phyloP scores from a whole-genome alignment of 2,113 vertebrate species.

The Lipophrys pholis region DNA sequence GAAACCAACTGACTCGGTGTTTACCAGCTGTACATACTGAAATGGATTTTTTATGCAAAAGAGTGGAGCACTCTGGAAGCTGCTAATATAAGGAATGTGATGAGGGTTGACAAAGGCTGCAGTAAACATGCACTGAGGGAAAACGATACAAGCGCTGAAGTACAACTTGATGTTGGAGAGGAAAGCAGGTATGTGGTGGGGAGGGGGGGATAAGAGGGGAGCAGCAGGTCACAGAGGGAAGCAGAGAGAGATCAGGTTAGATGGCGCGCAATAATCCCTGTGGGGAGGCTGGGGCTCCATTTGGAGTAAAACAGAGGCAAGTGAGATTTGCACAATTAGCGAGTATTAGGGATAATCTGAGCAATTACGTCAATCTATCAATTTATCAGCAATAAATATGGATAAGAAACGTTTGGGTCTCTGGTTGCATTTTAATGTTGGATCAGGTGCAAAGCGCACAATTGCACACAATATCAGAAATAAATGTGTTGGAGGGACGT shows the following conservation, averaged over 20 bases:
- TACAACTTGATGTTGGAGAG: slow-evolving; percentile 47
- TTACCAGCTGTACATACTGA: background rate
- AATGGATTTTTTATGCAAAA: background rate
- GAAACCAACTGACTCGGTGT: background rate
- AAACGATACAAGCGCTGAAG: slow-evolving; percentile 51
- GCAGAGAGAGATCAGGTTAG: slow-evolving; percentile 5
- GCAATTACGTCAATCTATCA: background rate
- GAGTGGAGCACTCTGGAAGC: slow-evolving; percentile 18
- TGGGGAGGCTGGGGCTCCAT: background rate
- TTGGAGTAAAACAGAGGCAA: background rate
- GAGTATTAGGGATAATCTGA: background rate
- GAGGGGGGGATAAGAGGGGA: background rate
- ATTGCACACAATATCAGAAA: no score
- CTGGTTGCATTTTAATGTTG: no score
- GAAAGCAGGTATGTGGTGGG: slow-evolving; percentile 6
- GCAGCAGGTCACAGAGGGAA: background rate
- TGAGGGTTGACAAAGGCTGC: slow-evolving; percentile 18
- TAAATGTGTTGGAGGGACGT: no score
- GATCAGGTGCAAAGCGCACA: no score
- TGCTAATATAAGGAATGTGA: slow-evolving; percentile 50
- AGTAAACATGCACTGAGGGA: slow-evolving; percentile 12
- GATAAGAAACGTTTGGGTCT: no score
- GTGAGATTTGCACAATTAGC: background rate
- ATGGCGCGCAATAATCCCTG: slow-evolving; percentile 20
- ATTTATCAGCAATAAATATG: background rate